Evolutionary conservation across 2,888 invertebrate species (phyloP), one percentile per base, ranked within the genome.

Genomic region (Theretra japonica): DNA sequence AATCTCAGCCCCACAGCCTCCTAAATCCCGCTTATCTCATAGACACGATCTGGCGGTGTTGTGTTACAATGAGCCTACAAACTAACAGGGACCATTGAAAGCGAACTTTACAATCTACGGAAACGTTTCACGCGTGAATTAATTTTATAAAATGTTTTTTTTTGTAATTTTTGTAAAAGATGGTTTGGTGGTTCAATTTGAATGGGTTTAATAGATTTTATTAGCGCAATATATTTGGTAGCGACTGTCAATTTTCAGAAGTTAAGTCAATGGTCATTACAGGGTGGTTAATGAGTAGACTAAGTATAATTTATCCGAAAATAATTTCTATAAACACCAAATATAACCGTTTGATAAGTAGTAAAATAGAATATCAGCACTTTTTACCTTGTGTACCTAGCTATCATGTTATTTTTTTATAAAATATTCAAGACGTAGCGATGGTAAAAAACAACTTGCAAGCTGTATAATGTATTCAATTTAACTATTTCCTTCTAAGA

Each of bases 1-100:
- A 87, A 86, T 84, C 83, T 83, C 77, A 76, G 17, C 80, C 77
- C 76, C 75, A 75, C 82, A 80, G 84, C 76, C 80, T 78, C 81
- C 81, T 78, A 80, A 80, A 77, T 79, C 77, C 80, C 76, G 72
- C 78, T 80, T 80, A 80, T 80, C 80, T 78, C 48, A 72, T 74
- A 77, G 75, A 78, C 77, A 77, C 78, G 73, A 80, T 80, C 80
- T 78, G 17, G 7, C 73, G 71, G 77, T 75, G 76, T 75, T 72
- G 68, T 71, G 73, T 76, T 76, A 79, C 78, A 78, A 78, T 77
- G 72, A 71, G 68, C 73, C 65, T 68, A 58, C 72, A 73, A 75
- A 79, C 79, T 79, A 72, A 75, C 74, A 77, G 74, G 74, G 60
- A 69, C 76, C 72, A 78, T 74, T 77, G 76, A 80, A 75, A 69